Evolutionary conservation across 2,888 invertebrate genomes (phyloP).

Genomic region (Eucera pruinosa): DNA sequence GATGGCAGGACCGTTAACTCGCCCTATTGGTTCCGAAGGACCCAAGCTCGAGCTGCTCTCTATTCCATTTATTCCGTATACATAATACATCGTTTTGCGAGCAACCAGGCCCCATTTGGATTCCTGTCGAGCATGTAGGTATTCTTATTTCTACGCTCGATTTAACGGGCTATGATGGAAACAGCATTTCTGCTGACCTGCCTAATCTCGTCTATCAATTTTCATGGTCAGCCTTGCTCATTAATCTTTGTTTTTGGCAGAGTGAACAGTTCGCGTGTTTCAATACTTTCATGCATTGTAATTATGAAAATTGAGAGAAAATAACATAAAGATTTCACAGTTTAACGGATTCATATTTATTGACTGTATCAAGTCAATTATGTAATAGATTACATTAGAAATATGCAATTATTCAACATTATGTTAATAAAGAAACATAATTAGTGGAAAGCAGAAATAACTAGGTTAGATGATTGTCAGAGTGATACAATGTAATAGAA

Average conservation of each 20-base stretch:
- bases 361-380: not conserved
- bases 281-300: not conserved
- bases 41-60: slow-evolving; percentile 72
- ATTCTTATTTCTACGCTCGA: slow-evolving; percentile 81
- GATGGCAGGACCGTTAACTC: slow-evolving; percentile 75
- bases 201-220: slow-evolving; percentile 28
- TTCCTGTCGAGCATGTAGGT: slow-evolving; percentile 69
- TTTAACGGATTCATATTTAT: not conserved
- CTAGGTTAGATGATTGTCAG: not conserved
- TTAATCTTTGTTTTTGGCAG: slow-evolving; percentile 69
- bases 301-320: not conserved
- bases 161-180: slow-evolving; percentile 68
- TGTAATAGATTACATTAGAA: not conserved
- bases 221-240: slow-evolving; percentile 40
- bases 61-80: slow-evolving; percentile 81
- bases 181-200: slow-evolving; percentile 46
- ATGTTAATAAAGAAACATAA: not conserved
- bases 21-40: slow-evolving; percentile 81
- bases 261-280: slow-evolving; percentile 46
- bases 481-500: not conserved
- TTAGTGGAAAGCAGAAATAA: not conserved
- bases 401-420: too few species aligned
- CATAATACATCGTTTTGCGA: slow-evolving; percentile 79
- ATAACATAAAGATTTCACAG: rapidly evolving
- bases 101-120: slow-evolving; percentile 67